Evolutionary conservation across 2,797 vertebrate species (phyloP), one percentile per base, ranked within the genome.

Genomic region (Girardinus metallicus): DNA sequence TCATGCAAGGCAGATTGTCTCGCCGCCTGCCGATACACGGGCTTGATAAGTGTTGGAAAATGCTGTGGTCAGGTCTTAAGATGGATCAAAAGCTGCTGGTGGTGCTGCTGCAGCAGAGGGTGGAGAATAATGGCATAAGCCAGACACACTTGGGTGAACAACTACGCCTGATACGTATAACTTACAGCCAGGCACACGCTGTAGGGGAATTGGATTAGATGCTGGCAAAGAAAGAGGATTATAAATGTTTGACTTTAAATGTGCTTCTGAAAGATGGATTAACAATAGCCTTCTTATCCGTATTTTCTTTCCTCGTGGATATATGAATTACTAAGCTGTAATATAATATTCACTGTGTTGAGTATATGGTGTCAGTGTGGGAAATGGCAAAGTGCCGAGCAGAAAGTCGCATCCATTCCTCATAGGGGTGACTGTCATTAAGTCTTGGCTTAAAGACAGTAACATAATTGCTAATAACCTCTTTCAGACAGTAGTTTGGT

Each of bases 191-290:
- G 77, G 70, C 83, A 76, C 85, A 77, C 82, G 60, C 88, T 91
- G 87, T 75, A 82, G 87, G 85, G 88, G 81, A 93, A 94, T 92
- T 91, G 93, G 91, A 94, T 94, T 94, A 92, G 88, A 80, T 68
- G 57, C 73, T 82, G 77, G 85, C 83, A 91, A 89, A 91, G 79
- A 83, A 73, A 57, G n/a, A 72, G 89, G 93, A 91, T 94, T 93
- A 94, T 87, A 87, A 89, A 89, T 13, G 70, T 89, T 79, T 79
- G 87, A 93, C 88, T 91, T 89, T 88, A 87, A 87, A 80, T 86
- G 86, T 79, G 78, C 81, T 84, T 89, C 81, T 87, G 84, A 91
- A 91, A 90, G 78, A 93, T 88, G 89, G 89, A 92, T 93, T 90
- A 92, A 66, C 77, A 80, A 91, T 91, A 90, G 70, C 81, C 81